Evolutionary conservation across 2,113 vertebrate species (phyloP), one percentile per base, ranked within the genome.

Genomic region (Pituophis catenifer): DNA sequence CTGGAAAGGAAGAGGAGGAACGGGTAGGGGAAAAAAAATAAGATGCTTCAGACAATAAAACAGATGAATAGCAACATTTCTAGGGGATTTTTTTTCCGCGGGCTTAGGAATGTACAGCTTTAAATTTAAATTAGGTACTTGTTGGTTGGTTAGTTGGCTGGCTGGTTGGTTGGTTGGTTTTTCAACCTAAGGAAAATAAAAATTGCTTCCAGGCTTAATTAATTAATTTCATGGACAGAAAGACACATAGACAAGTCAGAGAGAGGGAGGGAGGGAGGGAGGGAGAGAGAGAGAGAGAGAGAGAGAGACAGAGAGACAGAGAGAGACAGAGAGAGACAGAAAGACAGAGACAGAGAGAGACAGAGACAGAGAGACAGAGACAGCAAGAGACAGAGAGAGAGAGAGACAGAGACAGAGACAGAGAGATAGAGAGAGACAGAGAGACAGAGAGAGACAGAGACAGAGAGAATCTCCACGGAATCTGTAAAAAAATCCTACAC

Each of bases 1-100:
- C 99, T 99, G 96, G 48, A 96, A 96, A 93, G 57, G 2, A 92
- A 91, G 29, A 94, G 91, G 24, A 23, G 91, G 62, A 96, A 89
- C 92, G 58, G 53, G 10, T 11, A 11, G 26, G 62, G 24, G 3
- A 50, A 50, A 50, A 29, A 5, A n/a, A n/a, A 65, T 10, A 65
- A 65, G 62, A 13, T 65, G 29, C 62, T 65, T 7, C 38, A 0
- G 0, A 87, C 1, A 57, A 50, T 88, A 11, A 1, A 11, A 0
- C 65, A 1, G 0, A 89, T 38, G n/a, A 38, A 81, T 3, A 19
- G n/a, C n/a, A 81, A 81, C 33, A 81, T 38, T 38, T 81, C n/a
- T 33, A 33, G 1, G 70, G 15, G 70, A 21, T 26, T 17, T 44
- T 26, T 17, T 44, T 53, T 23, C 26, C 0, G 23, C 1, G 0